Conservation (phyloP, 2,113 vertebrate genomes). For the Paramisgurnus dabryanus region DNA sequence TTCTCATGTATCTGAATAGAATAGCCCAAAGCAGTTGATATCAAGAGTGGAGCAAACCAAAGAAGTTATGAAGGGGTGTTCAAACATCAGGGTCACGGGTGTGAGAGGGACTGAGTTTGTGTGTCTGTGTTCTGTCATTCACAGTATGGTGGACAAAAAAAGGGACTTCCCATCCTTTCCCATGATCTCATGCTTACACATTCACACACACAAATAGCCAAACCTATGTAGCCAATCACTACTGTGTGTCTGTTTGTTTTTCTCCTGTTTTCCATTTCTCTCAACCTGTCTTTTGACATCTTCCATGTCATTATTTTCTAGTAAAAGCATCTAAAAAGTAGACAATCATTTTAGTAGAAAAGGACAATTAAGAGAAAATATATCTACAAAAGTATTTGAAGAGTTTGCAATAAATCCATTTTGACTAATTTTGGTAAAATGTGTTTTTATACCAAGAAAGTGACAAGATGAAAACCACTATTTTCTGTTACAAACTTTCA, state of each 20-base stretch:
- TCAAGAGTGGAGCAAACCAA: constrained; percentile 36
- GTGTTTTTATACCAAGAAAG: no score
- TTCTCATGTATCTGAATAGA: constrained; percentile 37
- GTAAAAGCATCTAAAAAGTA: no score
- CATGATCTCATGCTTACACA: constrained; percentile 52
- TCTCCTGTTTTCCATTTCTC: constrained; percentile 22
- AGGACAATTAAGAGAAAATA: no score
- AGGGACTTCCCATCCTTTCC: constrained; percentile 47
- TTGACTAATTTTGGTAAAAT: no score
- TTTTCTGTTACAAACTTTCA: no score
- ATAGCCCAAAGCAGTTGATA: constrained; percentile 49
- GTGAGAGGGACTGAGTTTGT: constrained; percentile 44
- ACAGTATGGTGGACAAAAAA: constrained; percentile 43
- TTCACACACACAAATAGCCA: constrained; percentile 34
- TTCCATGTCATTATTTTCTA: not conserved
- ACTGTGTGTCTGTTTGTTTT: constrained; percentile 17
- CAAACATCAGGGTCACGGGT: constrained; percentile 49
- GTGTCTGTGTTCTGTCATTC: constrained; percentile 61
- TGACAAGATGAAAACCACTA: no score
- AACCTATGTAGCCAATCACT: not conserved
- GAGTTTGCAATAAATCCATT: no score
- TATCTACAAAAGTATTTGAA: no score
- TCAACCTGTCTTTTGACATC: constrained; percentile 4
- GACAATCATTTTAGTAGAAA: no score
- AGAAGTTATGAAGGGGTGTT: constrained; percentile 38